These are phyloP conservation scores for Ophioninae sp. DNA, from an alignment of 2,888 invertebrate genomes.

Conservation along the genomic window DNA sequence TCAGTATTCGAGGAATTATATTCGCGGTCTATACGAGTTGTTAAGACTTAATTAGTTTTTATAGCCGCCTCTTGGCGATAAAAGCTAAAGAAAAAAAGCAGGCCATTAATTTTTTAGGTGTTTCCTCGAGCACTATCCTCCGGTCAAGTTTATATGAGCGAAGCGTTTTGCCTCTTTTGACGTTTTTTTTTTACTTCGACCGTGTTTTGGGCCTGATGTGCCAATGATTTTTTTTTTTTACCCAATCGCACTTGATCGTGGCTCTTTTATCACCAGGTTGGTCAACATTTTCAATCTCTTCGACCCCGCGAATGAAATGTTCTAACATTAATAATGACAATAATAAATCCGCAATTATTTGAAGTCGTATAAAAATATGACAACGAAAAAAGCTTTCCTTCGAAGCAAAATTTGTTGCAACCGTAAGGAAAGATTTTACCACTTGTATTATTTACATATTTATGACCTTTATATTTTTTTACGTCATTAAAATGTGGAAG, in stretches of 20 bases:
- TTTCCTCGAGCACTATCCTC: constrained; percentile 47
- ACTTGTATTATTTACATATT: no score
- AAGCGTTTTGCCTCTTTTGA: constrained; percentile 15
- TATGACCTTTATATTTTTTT: no score
- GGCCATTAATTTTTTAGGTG: constrained; percentile 58
- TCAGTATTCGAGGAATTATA: constrained; percentile 52
- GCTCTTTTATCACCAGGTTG: no score
- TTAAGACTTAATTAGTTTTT: constrained; percentile 64
- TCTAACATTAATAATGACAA: no score
- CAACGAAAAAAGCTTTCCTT: no score
- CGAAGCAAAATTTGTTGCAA: no score
- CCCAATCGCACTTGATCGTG: neutral
- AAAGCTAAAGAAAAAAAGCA: constrained; percentile 28
- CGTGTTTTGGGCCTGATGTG: constrained; percentile 7
- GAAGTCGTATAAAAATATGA: no score
- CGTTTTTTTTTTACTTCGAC: neutral
- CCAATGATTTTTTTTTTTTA: neutral
- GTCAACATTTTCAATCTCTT: no score
- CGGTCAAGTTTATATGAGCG: constrained; percentile 61
- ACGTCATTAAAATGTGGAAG: no score
- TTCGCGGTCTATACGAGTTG: constrained; percentile 58
- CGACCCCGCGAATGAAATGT: no score
- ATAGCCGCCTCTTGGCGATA: constrained; percentile 30
- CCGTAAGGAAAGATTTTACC: no score
- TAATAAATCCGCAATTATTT: no score